Percentiles rank a stretch among this genome's conserved stretches.
phyloP scores from a whole-genome alignment of 2,113 vertebrate genomes.

The Gnathonemus longibarbis region DNA sequence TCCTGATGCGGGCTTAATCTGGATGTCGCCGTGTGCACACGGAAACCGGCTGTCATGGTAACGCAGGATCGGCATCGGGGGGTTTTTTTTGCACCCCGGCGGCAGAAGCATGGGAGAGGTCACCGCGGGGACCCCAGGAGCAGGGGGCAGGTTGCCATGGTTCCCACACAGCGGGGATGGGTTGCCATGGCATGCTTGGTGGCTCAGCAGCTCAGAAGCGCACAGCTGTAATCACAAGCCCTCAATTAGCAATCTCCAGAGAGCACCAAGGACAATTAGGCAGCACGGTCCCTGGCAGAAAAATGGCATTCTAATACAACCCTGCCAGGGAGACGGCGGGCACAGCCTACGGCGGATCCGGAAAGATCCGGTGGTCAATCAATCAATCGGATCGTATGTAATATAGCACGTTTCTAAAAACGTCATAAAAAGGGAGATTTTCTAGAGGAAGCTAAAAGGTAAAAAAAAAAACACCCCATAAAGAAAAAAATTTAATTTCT shows the following conservation, averaged over 20 bases:
- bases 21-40: background rate
- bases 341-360: background rate
- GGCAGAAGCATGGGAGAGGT: background rate
- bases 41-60: background rate
- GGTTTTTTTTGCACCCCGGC: too few relatives aligned
- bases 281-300: background rate
- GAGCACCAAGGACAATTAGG: conserved; percentile 1
- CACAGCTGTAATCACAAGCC: background rate
- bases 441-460: background rate
- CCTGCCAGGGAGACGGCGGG: background rate
- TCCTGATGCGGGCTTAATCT: background rate
- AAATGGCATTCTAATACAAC: background rate
- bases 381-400: background rate
- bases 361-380: background rate
- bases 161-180: background rate
- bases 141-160: conserved; percentile 7
- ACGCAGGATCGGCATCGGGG: background rate
- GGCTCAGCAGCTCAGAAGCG: background rate
- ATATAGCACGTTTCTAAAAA: background rate
- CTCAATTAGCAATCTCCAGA: conserved; percentile 3
- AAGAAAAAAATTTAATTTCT: background rate
- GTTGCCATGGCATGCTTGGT: background rate
- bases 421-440: background rate
- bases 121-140: background rate
- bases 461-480: background rate